These are phyloP conservation scores for Betta splendens DNA, from an alignment of 2,797 vertebrate genomes.

Conservation along the genomic window DNA sequence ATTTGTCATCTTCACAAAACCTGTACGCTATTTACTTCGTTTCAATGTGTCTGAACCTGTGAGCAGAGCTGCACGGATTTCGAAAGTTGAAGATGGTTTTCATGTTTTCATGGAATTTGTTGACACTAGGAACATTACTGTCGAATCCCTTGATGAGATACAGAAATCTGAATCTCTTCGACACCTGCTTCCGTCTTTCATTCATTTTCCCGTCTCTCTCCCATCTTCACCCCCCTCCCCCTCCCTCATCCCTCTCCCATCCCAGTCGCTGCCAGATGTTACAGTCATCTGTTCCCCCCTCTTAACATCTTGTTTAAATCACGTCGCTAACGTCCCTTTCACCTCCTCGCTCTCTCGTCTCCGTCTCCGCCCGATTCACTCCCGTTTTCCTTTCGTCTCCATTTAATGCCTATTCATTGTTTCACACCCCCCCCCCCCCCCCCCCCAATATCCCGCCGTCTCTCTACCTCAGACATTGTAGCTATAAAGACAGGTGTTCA, in stretches of 20 bases:
- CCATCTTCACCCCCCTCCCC: conserved; percentile 12
- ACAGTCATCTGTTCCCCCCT: conserved; percentile 23
- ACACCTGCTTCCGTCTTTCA: conserved; percentile 10
- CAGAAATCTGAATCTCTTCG: neutral
- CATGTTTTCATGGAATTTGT: conserved; percentile 2
- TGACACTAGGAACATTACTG: neutral
- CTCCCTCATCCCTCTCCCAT: conserved; percentile 15
- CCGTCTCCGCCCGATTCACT: conserved; percentile 57
- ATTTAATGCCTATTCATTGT: conserved; percentile 65
- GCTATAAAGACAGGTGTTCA: conserved; percentile 76
- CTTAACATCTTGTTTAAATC: conserved; percentile 60
- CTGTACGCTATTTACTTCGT: no score
- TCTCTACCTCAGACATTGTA: conserved; percentile 69
- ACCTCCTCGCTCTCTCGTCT: conserved; percentile 37
- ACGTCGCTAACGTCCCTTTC: conserved; percentile 47
- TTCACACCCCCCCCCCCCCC: conserved; percentile 50
- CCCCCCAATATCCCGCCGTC: conserved; percentile 58
- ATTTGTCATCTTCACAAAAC: no score
- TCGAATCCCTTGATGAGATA: no score
- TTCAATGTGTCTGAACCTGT: neutral
- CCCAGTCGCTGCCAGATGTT: no score
- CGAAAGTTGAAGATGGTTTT: neutral
- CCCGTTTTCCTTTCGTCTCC: conserved; percentile 60
- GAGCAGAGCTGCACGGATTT: neutral
- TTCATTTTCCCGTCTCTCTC: conserved; percentile 16